Evolutionary conservation across 2,113 vertebrate genomes (phyloP).

Genomic region (Zeus faber): DNA sequence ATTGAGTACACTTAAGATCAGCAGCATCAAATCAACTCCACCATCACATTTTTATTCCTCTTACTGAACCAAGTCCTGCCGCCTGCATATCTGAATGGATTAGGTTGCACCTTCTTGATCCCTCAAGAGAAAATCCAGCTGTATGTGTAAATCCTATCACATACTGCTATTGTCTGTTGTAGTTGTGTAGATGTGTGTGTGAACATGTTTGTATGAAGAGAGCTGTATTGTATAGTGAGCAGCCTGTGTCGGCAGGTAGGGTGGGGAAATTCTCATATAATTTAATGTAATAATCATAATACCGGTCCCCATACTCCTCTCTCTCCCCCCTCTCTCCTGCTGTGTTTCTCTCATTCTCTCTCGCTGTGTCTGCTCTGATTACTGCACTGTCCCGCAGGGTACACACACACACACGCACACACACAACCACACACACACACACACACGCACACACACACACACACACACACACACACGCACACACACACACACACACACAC

Average conservation of each 20-base stretch:
- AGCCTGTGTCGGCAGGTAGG: conserved; percentile 10
- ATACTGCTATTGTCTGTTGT: background rate
- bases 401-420: conserved; percentile 13
- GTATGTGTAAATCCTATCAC: background rate
- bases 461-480: conserved; percentile 7
- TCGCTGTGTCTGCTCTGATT: conserved; percentile 36
- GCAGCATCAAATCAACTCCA: conserved; percentile 33
- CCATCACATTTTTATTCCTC: conserved; percentile 16
- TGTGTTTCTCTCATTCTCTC: conserved; percentile 1
- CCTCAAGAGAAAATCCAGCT: too few species aligned
- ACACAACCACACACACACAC: conserved; percentile 3
- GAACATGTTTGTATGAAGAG: background rate
- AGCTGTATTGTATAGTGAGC: conserved; percentile 16
- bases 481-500: conserved; percentile 1
- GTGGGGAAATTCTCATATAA: conserved; percentile 34
- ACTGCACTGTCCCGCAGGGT: conserved; percentile 19
- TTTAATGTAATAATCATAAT: conserved; percentile 43
- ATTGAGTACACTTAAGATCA: conserved; percentile 28
- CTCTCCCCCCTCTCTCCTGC: background rate
- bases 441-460: background rate
- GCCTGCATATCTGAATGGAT: too few species aligned
- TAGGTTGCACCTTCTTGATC: too few species aligned
- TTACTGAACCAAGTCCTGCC: too few species aligned
- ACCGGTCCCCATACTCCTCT: background rate
- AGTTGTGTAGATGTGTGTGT: background rate